Percentiles rank a stretch among this genome's conserved stretches.
These are phyloP conservation scores for Pseudeuparius sepicola DNA, from an alignment of 2,888 invertebrate species.

Conservation along the genomic window DNA sequence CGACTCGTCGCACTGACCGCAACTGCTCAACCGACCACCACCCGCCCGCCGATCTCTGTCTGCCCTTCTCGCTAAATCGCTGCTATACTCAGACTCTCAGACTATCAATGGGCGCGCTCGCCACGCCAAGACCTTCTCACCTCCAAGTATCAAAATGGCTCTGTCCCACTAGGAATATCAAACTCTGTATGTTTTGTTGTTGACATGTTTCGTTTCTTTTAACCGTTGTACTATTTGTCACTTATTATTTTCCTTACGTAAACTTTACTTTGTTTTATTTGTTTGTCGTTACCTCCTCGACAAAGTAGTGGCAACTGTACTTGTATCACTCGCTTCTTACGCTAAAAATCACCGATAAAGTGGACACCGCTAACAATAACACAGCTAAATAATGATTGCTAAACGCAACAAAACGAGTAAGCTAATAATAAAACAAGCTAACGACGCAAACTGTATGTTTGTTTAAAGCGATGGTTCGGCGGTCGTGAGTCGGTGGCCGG, in stretches of 20 bases:
- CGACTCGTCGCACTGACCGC: too few relatives aligned
- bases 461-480: conserved; percentile 36
- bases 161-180: conserved; percentile 43
- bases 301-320: conserved; percentile 28
- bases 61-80: too few relatives aligned
- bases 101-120: too few relatives aligned
- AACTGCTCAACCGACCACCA: too few relatives aligned
- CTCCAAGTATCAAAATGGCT: conserved; percentile 50
- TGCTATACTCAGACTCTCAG: conserved; percentile 28
- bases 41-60: too few relatives aligned
- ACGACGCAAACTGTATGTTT: conserved; percentile 27
- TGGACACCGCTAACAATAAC: conserved; percentile 17
- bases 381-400: conserved; percentile 16
- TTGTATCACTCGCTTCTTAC: conserved; percentile 22
- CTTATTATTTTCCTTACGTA: conserved; percentile 23
- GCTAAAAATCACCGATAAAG: conserved; percentile 18
- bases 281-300: conserved; percentile 41
- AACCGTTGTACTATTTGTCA: conserved; percentile 33
- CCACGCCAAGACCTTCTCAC: conserved; percentile 41
- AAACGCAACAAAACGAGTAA: conserved; percentile 13
- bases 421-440: conserved; percentile 20
- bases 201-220: conserved; percentile 38
- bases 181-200: conserved; percentile 43
- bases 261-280: conserved; percentile 23
- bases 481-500: conserved; percentile 37